Conservation (phyloP, 2,888 invertebrate genomes). For the Cosmia trapezina region DNA sequence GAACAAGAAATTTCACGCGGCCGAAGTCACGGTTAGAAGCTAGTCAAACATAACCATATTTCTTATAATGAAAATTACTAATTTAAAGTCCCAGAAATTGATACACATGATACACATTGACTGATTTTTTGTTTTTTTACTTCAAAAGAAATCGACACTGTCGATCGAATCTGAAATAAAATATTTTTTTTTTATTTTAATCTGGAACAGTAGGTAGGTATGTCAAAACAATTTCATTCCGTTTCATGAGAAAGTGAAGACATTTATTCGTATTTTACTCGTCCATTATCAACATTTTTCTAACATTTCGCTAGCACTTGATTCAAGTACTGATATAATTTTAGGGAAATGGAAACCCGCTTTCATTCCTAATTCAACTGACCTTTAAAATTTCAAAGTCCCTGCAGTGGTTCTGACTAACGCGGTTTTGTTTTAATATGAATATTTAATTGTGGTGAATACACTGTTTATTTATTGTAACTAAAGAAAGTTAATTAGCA, state of each 20-base stretch:
- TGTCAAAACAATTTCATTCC: background rate
- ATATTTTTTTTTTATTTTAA: no score
- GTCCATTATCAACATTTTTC: slow-evolving; percentile 1
- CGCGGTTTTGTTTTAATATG: background rate
- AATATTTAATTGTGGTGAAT: background rate
- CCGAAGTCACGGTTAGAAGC: no score
- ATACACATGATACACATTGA: no score
- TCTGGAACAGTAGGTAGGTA: background rate
- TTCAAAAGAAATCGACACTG: slow-evolving; percentile 2
- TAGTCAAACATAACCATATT: background rate
- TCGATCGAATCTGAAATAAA: no score
- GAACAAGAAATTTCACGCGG: no score
- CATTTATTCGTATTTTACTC: slow-evolving; percentile 9
- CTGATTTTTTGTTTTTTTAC: no score
- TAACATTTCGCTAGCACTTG: background rate
- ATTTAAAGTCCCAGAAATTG: background rate
- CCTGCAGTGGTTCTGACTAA: background rate
- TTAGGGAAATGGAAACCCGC: slow-evolving; percentile 9
- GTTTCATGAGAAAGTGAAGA: slow-evolving; percentile 1
- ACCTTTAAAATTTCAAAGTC: slow-evolving; percentile 8
- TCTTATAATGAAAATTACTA: background rate
- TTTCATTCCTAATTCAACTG: background rate
- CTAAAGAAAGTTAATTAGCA: background rate
- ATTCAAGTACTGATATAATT: slow-evolving; percentile 19
- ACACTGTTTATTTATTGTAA: no score